phyloP scores from a whole-genome alignment of 2,113 vertebrate species.

The Lonchura striata region DNA sequence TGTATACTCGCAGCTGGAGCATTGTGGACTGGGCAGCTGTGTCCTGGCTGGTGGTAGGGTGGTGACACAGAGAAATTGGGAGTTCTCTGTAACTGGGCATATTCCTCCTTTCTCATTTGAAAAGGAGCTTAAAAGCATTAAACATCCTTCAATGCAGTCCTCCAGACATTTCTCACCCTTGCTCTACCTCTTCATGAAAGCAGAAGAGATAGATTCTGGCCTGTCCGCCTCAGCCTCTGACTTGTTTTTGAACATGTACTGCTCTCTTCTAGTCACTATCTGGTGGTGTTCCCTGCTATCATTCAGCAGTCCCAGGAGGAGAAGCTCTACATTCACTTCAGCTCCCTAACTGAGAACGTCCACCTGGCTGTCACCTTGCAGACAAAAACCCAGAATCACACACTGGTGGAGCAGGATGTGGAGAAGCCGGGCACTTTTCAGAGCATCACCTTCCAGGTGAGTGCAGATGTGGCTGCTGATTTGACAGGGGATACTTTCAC shows the following conservation, averaged over 20 bases:
- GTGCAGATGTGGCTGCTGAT: not conserved
- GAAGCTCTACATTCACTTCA: slow-evolving; percentile 38
- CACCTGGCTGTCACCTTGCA: slow-evolving; percentile 32
- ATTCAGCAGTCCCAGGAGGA: slow-evolving; percentile 8
- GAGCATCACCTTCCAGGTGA: slow-evolving; percentile 40
- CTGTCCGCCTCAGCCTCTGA: not conserved
- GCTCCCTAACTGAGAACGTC: not conserved
- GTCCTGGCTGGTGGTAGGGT: not conserved
- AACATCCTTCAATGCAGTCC: not conserved
- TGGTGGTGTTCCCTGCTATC: slow-evolving; percentile 46
- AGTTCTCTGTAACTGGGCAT: not conserved
- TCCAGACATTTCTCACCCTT: not conserved
- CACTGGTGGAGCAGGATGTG: slow-evolving; percentile 30
- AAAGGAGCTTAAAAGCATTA: not conserved
- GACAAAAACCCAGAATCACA: not conserved
- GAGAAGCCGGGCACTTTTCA: slow-evolving; percentile 21
- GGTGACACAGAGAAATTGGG: not conserved
- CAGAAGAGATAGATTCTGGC: slow-evolving; percentile 7
- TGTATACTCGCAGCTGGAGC: not conserved
- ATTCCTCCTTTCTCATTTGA: not conserved
- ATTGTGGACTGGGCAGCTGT: not conserved
- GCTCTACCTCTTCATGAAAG: not conserved
- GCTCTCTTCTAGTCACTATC: slow-evolving; percentile 22
- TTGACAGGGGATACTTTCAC: not conserved
- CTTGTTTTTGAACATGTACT: not conserved